Percentiles rank a stretch among this genome's conserved stretches.
These are phyloP conservation scores for Passer montanus DNA, from an alignment of 2,113 vertebrate species.

Conservation along the genomic window DNA sequence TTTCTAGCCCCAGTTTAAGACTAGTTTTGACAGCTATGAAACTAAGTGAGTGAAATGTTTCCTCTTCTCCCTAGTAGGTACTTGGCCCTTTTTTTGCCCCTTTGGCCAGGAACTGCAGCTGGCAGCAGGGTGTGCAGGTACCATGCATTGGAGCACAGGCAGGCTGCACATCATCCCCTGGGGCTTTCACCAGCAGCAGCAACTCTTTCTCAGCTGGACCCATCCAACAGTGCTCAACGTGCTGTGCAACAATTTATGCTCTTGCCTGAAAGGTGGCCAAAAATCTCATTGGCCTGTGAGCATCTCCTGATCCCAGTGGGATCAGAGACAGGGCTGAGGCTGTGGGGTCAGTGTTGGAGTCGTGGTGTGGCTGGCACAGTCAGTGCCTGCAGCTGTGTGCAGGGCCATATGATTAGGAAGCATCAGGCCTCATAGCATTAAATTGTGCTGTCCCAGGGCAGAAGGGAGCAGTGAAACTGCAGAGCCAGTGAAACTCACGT, in stretches of 20 bases:
- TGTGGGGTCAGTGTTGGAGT: background rate
- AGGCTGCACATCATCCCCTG: background rate
- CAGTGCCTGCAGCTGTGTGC: background rate
- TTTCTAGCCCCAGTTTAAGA: background rate
- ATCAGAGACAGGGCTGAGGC: rapidly evolving
- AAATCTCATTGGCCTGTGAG: rapidly evolving
- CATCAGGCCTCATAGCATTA: rapidly evolving
- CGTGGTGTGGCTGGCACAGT: rapidly evolving
- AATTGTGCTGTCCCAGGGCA: background rate
- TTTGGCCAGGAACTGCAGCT: background rate
- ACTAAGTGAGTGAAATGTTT: background rate
- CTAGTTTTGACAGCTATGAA: background rate
- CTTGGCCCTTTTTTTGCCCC: background rate
- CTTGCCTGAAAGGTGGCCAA: background rate
- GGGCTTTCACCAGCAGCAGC: background rate
- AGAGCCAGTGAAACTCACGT: rapidly evolving
- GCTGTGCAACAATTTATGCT: background rate
- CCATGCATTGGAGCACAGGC: rapidly evolving
- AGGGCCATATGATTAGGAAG: rapidly evolving
- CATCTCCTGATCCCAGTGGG: background rate
- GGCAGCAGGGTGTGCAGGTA: background rate
- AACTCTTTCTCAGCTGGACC: background rate
- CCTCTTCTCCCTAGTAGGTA: background rate
- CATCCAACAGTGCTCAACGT: rapidly evolving
- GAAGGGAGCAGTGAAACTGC: background rate